Evolutionary conservation across 2,797 vertebrate genomes (phyloP).

Genomic region (Myotis daubentonii): DNA sequence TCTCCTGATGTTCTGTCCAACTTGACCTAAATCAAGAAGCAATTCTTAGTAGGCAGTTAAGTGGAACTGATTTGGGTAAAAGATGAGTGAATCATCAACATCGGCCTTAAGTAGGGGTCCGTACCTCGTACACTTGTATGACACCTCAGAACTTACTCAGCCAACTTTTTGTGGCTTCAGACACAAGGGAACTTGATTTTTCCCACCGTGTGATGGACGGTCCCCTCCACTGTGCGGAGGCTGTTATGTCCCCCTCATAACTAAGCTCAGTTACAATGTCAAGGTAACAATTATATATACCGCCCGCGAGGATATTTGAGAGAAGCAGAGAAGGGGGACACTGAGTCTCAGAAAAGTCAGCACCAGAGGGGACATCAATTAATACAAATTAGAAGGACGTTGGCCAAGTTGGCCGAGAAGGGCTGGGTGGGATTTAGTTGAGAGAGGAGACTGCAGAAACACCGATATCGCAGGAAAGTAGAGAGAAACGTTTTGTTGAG

Average conservation of each 20-base stretch:
- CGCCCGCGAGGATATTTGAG: background rate
- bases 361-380: background rate
- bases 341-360: background rate
- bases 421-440: background rate
- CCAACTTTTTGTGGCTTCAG: background rate
- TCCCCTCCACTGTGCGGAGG: background rate
- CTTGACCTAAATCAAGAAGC: conserved; percentile 29
- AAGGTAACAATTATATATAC: background rate
- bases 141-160: conserved; percentile 15
- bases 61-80: background rate
- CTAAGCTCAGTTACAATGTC: background rate
- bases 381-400: conserved; percentile 24
- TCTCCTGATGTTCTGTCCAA: background rate
- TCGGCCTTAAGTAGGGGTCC: background rate
- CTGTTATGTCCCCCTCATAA: background rate
- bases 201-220: background rate
- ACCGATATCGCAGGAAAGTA: background rate
- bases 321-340: background rate
- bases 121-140: background rate
- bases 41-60: conserved; percentile 2
- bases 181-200: background rate
- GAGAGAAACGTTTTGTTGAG: background rate
- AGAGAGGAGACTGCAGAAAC: background rate
- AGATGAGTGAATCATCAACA: conserved; percentile 27
- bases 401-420: conserved; percentile 7